Percentiles rank a stretch among this genome's conserved stretches.
phyloP scores from a whole-genome alignment of 2,113 vertebrate species.

The Cavia porcellus region DNA sequence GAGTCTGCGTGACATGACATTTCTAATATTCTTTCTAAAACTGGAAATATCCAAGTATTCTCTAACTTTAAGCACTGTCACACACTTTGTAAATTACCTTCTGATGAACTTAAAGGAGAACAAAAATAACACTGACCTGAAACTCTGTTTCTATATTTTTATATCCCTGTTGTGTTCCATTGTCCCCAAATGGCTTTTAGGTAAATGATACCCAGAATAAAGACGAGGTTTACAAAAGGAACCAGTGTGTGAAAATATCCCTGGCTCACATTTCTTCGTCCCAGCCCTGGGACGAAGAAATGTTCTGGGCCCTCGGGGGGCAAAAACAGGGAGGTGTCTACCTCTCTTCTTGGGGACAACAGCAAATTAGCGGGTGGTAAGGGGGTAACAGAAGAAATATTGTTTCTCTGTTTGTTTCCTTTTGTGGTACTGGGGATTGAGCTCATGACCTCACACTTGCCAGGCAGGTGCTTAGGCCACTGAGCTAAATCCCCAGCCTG shows the following conservation, averaged over 20 bases:
- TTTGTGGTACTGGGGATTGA: too few species aligned
- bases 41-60: background rate
- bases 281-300: background rate
- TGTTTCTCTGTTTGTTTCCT: background rate
- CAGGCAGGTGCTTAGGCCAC: too few species aligned
- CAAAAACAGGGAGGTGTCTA: background rate
- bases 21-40: constrained; percentile 46
- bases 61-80: background rate
- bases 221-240: constrained; percentile 37
- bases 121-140: constrained; percentile 56
- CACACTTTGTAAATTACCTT: constrained; percentile 13
- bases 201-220: background rate
- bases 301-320: background rate
- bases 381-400: background rate
- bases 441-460: too few species aligned
- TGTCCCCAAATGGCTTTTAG: constrained; percentile 8
- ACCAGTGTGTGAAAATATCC: background rate
- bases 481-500: too few species aligned
- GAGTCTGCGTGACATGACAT: background rate
- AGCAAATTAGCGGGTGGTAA: background rate
- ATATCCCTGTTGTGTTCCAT: background rate
- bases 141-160: constrained; percentile 47
- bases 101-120: constrained; percentile 12
- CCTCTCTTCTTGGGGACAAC: background rate
- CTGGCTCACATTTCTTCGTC: background rate